phyloP scores from a whole-genome alignment of 2,113 vertebrate species.

The Nothocercus julius region DNA sequence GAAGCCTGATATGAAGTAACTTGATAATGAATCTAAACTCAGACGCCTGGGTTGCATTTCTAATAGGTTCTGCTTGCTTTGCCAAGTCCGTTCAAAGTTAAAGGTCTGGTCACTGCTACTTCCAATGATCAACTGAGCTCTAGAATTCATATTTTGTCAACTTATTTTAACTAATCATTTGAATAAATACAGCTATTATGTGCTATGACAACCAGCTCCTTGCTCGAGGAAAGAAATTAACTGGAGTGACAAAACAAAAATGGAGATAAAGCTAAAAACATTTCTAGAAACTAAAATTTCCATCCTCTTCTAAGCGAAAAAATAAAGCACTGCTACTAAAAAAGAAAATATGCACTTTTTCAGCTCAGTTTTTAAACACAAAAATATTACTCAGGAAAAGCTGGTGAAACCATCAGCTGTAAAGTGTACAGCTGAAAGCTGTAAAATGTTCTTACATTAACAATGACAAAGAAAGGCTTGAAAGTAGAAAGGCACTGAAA shows the following conservation, averaged over 20 bases:
- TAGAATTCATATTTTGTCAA: background rate
- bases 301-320: background rate
- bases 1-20: background rate
- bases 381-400: background rate
- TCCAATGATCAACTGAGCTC: background rate
- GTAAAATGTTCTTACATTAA: background rate
- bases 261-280: background rate
- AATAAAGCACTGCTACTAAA: background rate
- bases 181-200: background rate
- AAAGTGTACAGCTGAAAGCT: too few relatives aligned
- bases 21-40: background rate
- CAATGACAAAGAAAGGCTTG: background rate
- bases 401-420: background rate
- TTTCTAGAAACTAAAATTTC: background rate
- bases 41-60: background rate
- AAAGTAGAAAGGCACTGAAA: background rate
- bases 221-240: background rate
- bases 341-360: background rate
- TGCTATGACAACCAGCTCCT: background rate
- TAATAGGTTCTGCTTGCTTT: background rate
- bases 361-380: background rate
- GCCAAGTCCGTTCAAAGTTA: background rate
- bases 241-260: background rate
- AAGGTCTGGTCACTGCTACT: background rate
- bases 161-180: background rate